Conservation (phyloP, 2,797 vertebrate genomes). For the Toxotes lorentzi region DNA sequence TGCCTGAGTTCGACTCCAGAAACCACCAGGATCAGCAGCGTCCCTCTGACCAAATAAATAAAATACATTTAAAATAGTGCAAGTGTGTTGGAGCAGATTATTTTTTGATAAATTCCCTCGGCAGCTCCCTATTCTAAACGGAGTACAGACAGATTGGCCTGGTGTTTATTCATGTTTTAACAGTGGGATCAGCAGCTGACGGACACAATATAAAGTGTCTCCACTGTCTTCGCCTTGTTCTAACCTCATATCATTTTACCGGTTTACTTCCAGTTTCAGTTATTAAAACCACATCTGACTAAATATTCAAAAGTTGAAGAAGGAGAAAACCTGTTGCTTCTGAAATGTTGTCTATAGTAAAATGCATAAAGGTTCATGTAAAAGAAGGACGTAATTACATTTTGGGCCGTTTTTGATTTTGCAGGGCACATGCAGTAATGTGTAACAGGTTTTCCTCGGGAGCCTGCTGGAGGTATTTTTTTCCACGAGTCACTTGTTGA, state of each 20-base stretch:
- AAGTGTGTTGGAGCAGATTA: not conserved
- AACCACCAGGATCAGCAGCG: not conserved
- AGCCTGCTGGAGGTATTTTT: slow-evolving; percentile 14
- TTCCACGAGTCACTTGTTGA: slow-evolving; percentile 66
- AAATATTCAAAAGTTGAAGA: not conserved
- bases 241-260: not conserved
- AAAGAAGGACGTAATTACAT: not conserved
- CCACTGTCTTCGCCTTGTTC: not conserved
- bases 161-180: not conserved
- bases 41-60: not conserved
- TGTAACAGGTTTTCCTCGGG: not conserved
- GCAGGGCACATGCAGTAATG: not conserved
- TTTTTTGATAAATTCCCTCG: not conserved
- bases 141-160: not conserved
- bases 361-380: not conserved
- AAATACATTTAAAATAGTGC: not conserved
- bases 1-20: not conserved
- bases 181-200: not conserved
- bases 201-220: not conserved
- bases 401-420: not conserved
- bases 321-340: not conserved
- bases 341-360: not conserved
- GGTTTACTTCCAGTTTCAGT: not conserved
- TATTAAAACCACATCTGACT: not conserved
- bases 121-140: not conserved